Evolutionary conservation across 2,797 vertebrate species (phyloP).

Genomic region (Anguilla pacifica): DNA sequence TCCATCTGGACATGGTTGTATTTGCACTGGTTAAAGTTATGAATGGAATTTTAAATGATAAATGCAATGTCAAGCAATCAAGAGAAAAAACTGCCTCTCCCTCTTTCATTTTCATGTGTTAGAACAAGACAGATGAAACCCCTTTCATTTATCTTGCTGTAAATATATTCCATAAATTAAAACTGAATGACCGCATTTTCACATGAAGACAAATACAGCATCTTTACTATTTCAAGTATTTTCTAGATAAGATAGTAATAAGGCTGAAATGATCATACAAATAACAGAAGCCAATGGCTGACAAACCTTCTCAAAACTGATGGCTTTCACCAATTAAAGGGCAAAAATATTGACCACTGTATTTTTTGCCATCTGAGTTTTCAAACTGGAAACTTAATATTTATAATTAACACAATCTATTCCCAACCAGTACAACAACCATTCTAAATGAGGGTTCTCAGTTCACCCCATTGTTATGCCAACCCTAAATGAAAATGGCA

Average conservation of each 20-base stretch:
- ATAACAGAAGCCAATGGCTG: no score
- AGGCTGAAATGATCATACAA: neutral
- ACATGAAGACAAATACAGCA: neutral
- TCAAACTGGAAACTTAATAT: no score
- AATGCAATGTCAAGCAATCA: conserved; percentile 32
- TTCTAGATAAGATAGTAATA: neutral
- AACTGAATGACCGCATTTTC: neutral
- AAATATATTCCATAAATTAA: neutral
- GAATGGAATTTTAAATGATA: conserved; percentile 41
- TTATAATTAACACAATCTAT: no score
- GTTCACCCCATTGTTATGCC: neutral
- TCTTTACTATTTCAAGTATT: neutral
- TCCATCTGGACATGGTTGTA: conserved; percentile 6
- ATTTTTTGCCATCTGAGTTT: no score
- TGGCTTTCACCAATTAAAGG: no score
- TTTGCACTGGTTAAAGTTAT: conserved; percentile 24
- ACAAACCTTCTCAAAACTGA: no score
- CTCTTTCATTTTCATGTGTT: neutral
- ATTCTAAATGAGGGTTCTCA: no score
- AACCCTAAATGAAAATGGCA: no score
- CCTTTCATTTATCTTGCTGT: neutral
- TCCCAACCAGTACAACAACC: no score
- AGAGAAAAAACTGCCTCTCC: conserved; percentile 12
- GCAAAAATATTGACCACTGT: no score
- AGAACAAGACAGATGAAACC: neutral